A percentile compares a stretch with the other conserved stretches of the same genome.
phyloP scores from a whole-genome alignment of 1,140 invertebrate species.

The Copidosoma floridanum region DNA sequence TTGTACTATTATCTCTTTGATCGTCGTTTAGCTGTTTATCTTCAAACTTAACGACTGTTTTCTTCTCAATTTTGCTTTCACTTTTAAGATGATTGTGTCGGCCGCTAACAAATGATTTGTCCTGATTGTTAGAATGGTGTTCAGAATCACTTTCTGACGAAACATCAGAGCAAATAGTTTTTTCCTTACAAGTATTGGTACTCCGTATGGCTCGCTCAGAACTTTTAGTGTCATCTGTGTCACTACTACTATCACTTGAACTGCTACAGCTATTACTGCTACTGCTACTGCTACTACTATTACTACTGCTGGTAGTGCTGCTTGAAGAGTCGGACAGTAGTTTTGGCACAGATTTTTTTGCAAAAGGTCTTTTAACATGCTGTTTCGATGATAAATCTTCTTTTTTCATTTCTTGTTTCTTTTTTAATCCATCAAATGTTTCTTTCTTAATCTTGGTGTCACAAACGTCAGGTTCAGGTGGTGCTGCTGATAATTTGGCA shows the following conservation, averaged over 20 bases:
- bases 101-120: conserved; percentile 27
- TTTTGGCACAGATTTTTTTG: conserved; percentile 31
- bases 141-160: conserved; percentile 49
- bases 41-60: conserved; percentile 19
- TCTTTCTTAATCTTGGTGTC: conserved; percentile 50
- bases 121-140: conserved; percentile 18
- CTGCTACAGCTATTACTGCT: conserved; percentile 51
- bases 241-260: conserved; percentile 51
- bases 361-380: conserved; percentile 44
- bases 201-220: conserved; percentile 8
- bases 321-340: conserved; percentile 38
- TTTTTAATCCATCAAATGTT: conserved; percentile 33
- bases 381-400: conserved; percentile 42
- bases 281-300: conserved; percentile 47
- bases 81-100: conserved; percentile 10
- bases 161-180: conserved; percentile 42
- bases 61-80: conserved; percentile 21
- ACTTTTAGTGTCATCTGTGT: conserved; percentile 47
- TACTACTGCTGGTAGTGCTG: conserved; percentile 43
- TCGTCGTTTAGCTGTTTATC: conserved; percentile 19
- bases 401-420: conserved; percentile 47
- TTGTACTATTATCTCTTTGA: neutral
- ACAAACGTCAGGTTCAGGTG: conserved; percentile 30
- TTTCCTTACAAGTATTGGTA: conserved; percentile 37
- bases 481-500: conserved; percentile 56